phyloP scores from a whole-genome alignment of 2,113 vertebrate genomes.

The Cathartes aura region DNA sequence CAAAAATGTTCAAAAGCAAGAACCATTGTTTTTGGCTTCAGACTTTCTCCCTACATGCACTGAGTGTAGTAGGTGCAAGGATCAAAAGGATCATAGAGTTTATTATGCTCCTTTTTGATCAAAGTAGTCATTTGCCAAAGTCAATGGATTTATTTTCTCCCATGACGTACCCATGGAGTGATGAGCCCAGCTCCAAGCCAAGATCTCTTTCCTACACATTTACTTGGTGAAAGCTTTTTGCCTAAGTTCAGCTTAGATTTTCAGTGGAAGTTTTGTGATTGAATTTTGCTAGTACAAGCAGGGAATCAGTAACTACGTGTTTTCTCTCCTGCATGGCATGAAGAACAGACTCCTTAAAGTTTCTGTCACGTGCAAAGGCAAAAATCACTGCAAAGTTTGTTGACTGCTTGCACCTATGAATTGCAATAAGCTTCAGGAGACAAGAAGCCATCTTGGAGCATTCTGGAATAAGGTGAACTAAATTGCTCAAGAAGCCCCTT shows the following conservation, averaged over 20 bases:
- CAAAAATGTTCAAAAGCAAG: background rate
- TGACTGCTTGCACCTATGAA: background rate
- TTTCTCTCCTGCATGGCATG: background rate
- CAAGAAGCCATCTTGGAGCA: background rate
- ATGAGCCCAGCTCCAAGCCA: background rate
- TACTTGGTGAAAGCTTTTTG: background rate
- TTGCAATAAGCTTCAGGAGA: background rate
- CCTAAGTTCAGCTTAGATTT: background rate
- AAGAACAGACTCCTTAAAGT: background rate
- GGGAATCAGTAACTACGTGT: background rate
- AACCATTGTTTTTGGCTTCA: background rate
- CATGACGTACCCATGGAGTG: background rate
- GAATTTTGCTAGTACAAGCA: background rate
- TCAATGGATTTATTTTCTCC: background rate
- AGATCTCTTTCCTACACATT: background rate
- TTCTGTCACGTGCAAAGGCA: background rate
- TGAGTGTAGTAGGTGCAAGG: background rate
- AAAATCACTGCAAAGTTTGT: background rate
- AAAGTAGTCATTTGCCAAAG: background rate
- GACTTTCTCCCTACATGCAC: fast-evolving
- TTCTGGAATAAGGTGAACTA: background rate
- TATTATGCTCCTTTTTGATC: background rate
- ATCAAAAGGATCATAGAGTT: background rate
- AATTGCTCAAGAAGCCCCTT: background rate
- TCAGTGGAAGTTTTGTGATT: background rate